These are phyloP conservation scores for Cydia strobilella DNA, from an alignment of 1,140 invertebrate species.

Conservation along the genomic window DNA sequence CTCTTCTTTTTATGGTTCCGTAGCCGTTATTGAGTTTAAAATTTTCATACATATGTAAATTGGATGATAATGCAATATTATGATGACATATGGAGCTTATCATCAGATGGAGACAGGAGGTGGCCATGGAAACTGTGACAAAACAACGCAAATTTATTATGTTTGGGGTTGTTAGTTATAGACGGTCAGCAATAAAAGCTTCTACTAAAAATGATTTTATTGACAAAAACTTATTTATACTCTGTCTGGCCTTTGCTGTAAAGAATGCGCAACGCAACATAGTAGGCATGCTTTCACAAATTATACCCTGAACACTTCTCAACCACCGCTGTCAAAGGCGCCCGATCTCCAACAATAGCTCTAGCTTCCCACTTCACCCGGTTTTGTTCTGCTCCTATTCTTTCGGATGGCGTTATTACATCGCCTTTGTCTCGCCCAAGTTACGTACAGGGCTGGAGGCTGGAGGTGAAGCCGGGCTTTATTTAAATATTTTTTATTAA, in stretches of 20 bases:
- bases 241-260: background rate
- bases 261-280: background rate
- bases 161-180: too few relatives aligned
- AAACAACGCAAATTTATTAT: too few relatives aligned
- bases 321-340: constrained; percentile 7
- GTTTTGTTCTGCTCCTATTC: constrained; percentile 66
- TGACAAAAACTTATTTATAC: too few relatives aligned
- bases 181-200: too few relatives aligned
- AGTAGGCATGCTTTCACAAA: background rate
- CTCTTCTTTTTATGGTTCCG: too few relatives aligned
- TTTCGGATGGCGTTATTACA: constrained; percentile 67
- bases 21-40: too few relatives aligned
- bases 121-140: too few relatives aligned
- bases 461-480: background rate
- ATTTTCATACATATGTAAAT: too few relatives aligned
- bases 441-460: constrained; percentile 15
- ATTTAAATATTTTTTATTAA: background rate
- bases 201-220: too few relatives aligned
- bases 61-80: too few relatives aligned
- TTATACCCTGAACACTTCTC: background rate
- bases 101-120: too few relatives aligned
- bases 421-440: constrained; percentile 56
- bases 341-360: constrained; percentile 53
- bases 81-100: too few relatives aligned
- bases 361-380: constrained; percentile 58